These are phyloP conservation scores for Ciconia maguari DNA, from an alignment of 2,113 vertebrate species.

Conservation along the genomic window DNA sequence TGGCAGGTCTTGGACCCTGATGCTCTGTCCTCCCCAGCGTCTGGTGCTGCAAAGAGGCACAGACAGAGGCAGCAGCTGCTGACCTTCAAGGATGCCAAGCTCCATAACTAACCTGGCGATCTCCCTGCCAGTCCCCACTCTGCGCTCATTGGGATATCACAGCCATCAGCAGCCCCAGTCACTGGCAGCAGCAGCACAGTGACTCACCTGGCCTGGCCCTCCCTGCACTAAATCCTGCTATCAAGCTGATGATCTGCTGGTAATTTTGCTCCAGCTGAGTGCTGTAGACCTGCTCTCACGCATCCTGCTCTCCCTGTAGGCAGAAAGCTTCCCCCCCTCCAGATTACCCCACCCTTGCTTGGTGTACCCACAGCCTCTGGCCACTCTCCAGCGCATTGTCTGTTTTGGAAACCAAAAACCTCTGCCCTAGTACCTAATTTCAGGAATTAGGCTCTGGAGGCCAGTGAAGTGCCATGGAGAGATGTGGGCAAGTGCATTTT, in stretches of 20 bases:
- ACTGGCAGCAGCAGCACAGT: constrained; percentile 11
- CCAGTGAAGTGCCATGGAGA: not conserved
- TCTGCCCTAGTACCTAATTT: constrained; percentile 52
- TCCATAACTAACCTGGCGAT: not conserved
- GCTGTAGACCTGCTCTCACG: constrained; percentile 47
- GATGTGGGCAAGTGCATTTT: not conserved
- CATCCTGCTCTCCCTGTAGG: constrained; percentile 58
- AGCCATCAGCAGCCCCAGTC: not conserved
- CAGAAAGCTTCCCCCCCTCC: constrained; percentile 34
- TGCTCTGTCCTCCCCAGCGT: not conserved
- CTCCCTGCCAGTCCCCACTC: not conserved
- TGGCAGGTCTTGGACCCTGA: accelerated
- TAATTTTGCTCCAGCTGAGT: constrained; percentile 29
- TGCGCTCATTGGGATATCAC: not conserved
- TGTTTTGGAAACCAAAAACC: constrained; percentile 43
- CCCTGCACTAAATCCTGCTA: not conserved
- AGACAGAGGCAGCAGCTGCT: not conserved
- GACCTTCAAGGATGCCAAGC: not conserved
- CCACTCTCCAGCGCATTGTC: constrained; percentile 23
- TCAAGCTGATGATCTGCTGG: constrained; percentile 49
- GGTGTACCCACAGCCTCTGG: constrained; percentile 45
- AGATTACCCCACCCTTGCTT: constrained; percentile 22
- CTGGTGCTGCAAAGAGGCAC: not conserved
- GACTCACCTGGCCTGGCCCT: constrained; percentile 10
- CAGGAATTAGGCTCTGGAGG: constrained; percentile 21